Conservation (phyloP, 1,140 invertebrate genomes). For the Wasmannia auropunctata region DNA sequence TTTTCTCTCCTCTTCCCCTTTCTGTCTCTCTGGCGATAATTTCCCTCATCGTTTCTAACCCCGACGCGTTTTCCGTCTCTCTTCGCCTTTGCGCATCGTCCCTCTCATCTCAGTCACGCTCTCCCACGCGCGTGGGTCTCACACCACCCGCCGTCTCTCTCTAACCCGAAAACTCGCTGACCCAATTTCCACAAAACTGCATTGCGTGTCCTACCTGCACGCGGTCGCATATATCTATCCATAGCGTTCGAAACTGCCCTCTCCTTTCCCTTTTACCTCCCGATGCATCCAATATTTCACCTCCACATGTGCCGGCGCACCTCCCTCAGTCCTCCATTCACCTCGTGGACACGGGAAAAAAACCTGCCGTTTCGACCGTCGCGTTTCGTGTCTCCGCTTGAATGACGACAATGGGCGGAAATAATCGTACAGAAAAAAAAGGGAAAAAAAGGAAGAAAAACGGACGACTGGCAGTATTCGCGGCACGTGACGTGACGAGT, state of each 20-base stretch:
- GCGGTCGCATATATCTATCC: constrained; percentile 69
- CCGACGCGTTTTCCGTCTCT: background rate
- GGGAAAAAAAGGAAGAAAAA: background rate
- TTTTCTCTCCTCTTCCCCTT: background rate
- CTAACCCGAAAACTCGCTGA: constrained; percentile 77
- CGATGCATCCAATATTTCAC: constrained; percentile 29
- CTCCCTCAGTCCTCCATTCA: background rate
- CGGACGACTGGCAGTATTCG: background rate
- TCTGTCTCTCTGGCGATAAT: background rate
- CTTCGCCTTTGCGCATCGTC: background rate
- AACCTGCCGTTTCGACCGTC: constrained; percentile 38
- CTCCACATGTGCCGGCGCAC: background rate
- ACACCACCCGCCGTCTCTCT: constrained; percentile 33
- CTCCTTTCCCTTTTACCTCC: constrained; percentile 18
- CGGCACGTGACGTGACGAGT: background rate
- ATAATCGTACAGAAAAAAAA: background rate
- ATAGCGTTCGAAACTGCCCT: constrained; percentile 69
- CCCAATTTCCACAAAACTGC: constrained; percentile 77
- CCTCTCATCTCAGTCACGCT: background rate
- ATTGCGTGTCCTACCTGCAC: constrained; percentile 76
- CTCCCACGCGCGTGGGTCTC: background rate
- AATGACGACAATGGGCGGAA: constrained; percentile 18
- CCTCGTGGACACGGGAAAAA: constrained; percentile 20
- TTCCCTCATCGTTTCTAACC: background rate
- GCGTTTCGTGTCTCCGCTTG: constrained; percentile 43